phyloP scores from a whole-genome alignment of 1,140 invertebrate species.

The Hormaphis cornu region DNA sequence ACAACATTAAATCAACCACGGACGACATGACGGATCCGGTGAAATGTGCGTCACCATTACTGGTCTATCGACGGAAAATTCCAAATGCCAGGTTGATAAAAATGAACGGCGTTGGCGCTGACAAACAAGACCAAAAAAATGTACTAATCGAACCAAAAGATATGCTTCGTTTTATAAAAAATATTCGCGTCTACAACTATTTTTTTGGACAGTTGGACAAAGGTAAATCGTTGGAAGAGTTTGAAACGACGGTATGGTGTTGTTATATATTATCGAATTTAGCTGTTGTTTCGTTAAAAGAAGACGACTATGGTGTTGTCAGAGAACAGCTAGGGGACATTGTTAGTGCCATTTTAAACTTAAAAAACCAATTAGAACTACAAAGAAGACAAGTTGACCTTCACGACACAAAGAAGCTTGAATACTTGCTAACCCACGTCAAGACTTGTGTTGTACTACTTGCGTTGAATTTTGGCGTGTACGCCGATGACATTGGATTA shows the following conservation, averaged over 20 bases:
- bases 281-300: conserved; percentile 16
- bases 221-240: conserved; percentile 6
- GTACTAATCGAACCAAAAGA: background rate
- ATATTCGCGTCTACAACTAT: background rate
- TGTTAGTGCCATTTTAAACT: background rate
- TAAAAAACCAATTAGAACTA: background rate
- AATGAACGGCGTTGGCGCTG: background rate
- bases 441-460: conserved; percentile 16
- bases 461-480: conserved; percentile 8
- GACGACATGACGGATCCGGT: background rate
- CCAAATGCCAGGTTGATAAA: conserved; percentile 14
- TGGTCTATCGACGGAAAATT: background rate
- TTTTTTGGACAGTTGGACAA: conserved; percentile 10
- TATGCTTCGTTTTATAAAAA: background rate
- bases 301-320: conserved; percentile 17
- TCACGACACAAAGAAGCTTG: background rate
- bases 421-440: background rate
- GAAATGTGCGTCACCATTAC: background rate
- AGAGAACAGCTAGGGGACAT: conserved; percentile 10
- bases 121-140: background rate
- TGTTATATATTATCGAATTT: conserved; percentile 24
- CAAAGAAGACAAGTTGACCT: background rate
- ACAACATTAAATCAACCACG: background rate
- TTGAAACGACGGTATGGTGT: conserved; percentile 17
- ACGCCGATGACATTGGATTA: conserved; percentile 21